These are phyloP conservation scores for Morbakka virulenta DNA, from an alignment of 30 jellyfish, hydroid and myxozoan genomes.

Conservation along the genomic window DNA sequence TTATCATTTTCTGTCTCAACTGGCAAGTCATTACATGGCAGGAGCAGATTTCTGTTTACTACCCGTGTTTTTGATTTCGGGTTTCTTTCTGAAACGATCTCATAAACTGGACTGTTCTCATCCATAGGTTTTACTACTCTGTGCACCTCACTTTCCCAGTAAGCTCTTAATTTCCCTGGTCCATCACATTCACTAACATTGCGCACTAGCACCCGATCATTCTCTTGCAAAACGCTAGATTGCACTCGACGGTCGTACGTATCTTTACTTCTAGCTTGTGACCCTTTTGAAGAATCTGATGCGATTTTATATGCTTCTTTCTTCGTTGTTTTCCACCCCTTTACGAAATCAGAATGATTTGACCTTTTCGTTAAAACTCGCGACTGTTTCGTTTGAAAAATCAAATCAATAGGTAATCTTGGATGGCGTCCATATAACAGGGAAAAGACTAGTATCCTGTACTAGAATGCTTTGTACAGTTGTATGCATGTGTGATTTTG, in stretches of 20 bases:
- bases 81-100: too few species aligned
- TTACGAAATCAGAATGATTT: too few species aligned
- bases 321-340: conserved; percentile 28
- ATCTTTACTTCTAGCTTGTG: too few species aligned
- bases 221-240: neutral
- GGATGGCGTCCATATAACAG: too few species aligned
- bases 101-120: conserved; percentile 36
- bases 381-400: too few species aligned
- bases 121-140: neutral
- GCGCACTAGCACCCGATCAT: conserved; percentile 21
- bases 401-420: too few species aligned
- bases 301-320: conserved; percentile 35
- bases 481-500: too few species aligned
- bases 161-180: conserved; percentile 23
- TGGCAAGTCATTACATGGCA: too few species aligned
- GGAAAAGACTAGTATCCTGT: conserved; percentile 43
- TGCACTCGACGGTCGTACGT: neutral
- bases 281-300: neutral
- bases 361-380: too few species aligned
- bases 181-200: conserved; percentile 21
- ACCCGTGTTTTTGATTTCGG: too few species aligned
- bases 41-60: too few species aligned
- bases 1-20: neutral
- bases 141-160: conserved; percentile 13
- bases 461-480: conserved; percentile 22